phyloP scores from a whole-genome alignment of 2,888 invertebrate genomes.

The Orchesella flavescens region DNA sequence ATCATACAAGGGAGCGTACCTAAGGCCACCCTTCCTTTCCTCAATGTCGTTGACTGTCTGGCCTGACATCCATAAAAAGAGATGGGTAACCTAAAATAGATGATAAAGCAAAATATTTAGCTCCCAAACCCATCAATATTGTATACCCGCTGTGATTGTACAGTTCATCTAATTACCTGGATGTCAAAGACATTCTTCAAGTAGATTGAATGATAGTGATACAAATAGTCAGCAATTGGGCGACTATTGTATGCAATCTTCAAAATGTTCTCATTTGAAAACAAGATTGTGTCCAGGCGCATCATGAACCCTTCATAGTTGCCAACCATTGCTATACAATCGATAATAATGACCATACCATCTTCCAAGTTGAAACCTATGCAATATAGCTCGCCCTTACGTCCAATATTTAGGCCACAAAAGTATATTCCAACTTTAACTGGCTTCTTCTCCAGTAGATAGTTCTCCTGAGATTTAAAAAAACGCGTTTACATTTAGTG shows the following conservation, averaged over 20 bases:
- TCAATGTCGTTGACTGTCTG: neutral
- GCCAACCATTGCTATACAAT: neutral
- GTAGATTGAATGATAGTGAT: constrained; percentile 73
- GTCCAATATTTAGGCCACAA: constrained; percentile 29
- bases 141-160: no score
- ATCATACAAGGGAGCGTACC: neutral
- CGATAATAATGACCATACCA: constrained; percentile 20
- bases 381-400: constrained; percentile 29
- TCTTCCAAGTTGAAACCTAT: constrained; percentile 7
- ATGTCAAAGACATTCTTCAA: constrained; percentile 74
- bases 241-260: constrained; percentile 74
- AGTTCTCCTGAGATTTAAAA: no score
- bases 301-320: neutral
- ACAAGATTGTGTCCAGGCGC: neutral
- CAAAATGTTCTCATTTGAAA: constrained; percentile 71
- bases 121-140: neutral
- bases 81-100: constrained; percentile 4
- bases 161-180: no score
- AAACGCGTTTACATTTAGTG: no score
- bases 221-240: constrained; percentile 73
- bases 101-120: neutral
- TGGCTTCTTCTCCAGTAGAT: no score
- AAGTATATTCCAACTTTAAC: constrained; percentile 35
- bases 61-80: neutral
- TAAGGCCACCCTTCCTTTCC: neutral